Conservation (phyloP, 2,797 vertebrate species). For the Ataeniobius toweri region DNA sequence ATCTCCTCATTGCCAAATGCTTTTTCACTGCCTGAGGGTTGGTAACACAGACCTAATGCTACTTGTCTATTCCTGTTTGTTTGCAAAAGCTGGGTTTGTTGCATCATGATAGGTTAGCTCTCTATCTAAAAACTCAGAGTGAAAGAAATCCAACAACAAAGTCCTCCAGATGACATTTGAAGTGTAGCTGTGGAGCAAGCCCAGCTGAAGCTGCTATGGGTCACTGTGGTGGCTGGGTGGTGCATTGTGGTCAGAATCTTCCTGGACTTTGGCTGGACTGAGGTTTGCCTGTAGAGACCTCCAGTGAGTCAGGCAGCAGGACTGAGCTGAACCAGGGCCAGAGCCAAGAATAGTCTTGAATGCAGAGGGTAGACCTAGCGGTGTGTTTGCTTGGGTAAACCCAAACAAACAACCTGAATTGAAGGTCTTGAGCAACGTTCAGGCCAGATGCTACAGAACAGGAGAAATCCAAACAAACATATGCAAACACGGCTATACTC, state of each 20-base stretch:
- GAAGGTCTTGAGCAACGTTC: slow-evolving; percentile 44
- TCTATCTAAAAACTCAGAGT: slow-evolving; percentile 38
- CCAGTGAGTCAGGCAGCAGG: slow-evolving; percentile 70
- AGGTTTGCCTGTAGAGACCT: slow-evolving; percentile 74
- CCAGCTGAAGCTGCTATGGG: slow-evolving; percentile 63
- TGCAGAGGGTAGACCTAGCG: slow-evolving; percentile 65
- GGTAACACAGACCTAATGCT: slow-evolving; percentile 36
- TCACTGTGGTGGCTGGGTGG: slow-evolving; percentile 66
- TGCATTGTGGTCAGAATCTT: slow-evolving; percentile 68
- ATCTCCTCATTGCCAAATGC: slow-evolving; percentile 45
- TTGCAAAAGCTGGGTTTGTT: slow-evolving; percentile 64
- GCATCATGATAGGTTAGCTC: slow-evolving; percentile 51
- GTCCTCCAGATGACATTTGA: slow-evolving; percentile 55
- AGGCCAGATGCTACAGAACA: slow-evolving; percentile 62
- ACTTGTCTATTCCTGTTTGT: slow-evolving; percentile 60
- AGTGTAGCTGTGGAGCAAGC: slow-evolving; percentile 48
- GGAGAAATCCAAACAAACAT: slow-evolving; percentile 68
- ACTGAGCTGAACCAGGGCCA: slow-evolving; percentile 68
- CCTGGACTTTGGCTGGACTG: slow-evolving; percentile 72
- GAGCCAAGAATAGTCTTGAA: slow-evolving; percentile 69
- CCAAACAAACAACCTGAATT: slow-evolving; percentile 74
- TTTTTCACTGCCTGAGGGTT: slow-evolving; percentile 36
- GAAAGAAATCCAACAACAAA: slow-evolving; percentile 43
- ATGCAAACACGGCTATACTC: slow-evolving; percentile 45
- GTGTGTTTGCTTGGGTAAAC: slow-evolving; percentile 76